Evolutionary conservation across 37 sponge, comb jelly and placozoan genomes (phyloP).

Genomic region (Diacarnus erythraeanus): DNA sequence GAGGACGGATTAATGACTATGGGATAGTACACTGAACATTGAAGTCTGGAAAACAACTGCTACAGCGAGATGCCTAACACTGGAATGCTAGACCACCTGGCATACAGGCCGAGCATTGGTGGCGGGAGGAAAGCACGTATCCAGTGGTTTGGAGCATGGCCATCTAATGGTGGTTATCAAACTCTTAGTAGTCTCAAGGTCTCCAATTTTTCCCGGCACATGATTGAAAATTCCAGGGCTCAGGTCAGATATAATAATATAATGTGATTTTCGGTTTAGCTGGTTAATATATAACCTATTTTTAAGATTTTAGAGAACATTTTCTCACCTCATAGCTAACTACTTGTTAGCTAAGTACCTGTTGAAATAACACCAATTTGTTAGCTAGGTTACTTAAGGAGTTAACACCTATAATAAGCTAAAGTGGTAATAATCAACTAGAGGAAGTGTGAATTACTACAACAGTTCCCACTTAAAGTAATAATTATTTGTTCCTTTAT

Average conservation of each 20-base stretch:
- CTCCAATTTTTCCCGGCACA: slow-evolving; percentile 58
- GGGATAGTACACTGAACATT: not conserved
- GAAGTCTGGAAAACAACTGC: not conserved
- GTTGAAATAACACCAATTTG: too few relatives aligned
- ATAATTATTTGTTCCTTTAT: too few relatives aligned
- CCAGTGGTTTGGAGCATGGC: slow-evolving; percentile 79
- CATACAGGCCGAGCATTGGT: slow-evolving; percentile 21
- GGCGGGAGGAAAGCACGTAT: slow-evolving; percentile 1
- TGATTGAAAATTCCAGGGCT: not conserved
- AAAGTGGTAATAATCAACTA: too few relatives aligned
- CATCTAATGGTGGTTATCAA: slow-evolving; percentile 53
- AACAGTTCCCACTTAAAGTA: too few relatives aligned
- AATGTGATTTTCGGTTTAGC: too few relatives aligned
- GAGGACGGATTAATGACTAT: not conserved
- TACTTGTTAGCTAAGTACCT: too few relatives aligned
- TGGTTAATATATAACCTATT: too few relatives aligned
- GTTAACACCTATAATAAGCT: too few relatives aligned
- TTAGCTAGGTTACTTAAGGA: too few relatives aligned
- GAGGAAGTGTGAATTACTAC: too few relatives aligned
- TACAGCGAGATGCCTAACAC: slow-evolving; percentile 75
- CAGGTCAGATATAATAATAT: not conserved
- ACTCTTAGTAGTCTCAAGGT: slow-evolving; percentile 15
- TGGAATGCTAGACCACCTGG: slow-evolving; percentile 84
- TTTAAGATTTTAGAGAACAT: too few relatives aligned
- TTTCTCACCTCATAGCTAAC: too few relatives aligned